phyloP scores from a whole-genome alignment of 2,113 vertebrate species.

The Donacobius atricapilla region DNA sequence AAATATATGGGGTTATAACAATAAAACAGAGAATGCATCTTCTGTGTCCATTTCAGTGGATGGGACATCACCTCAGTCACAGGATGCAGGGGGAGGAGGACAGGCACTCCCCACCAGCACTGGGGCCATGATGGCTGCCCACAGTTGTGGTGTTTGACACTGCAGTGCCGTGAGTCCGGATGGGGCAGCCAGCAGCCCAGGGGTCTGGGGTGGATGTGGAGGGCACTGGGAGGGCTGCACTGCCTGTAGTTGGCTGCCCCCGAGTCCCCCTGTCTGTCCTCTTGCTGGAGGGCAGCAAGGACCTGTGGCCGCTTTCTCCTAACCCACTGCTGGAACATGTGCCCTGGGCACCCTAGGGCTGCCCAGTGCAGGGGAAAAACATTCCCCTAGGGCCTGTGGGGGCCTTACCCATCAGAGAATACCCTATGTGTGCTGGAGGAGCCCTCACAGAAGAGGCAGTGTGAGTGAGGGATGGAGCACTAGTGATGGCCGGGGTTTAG shows the following conservation, averaged over 20 bases:
- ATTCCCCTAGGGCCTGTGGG: not conserved
- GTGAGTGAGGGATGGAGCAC: not conserved
- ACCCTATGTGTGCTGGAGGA: not conserved
- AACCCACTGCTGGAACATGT: accelerated
- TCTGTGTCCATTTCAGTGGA: not conserved
- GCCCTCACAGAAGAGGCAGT: not conserved
- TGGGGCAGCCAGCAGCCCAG: not conserved
- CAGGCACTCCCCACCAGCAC: accelerated
- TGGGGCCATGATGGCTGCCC: not conserved
- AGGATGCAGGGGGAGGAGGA: not conserved
- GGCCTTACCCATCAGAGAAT: not conserved
- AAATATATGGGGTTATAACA: not conserved
- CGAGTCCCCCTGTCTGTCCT: not conserved
- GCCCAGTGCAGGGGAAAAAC: accelerated
- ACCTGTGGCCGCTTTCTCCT: not conserved
- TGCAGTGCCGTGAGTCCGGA: accelerated
- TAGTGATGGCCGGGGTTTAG: not conserved
- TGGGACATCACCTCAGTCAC: accelerated
- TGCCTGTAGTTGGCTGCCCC: no score
- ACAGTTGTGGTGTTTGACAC: accelerated
- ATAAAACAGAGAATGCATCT: not conserved
- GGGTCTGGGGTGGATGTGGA: not conserved
- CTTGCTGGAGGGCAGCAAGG: not conserved
- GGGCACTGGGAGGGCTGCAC: not conserved
- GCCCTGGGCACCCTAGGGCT: no score